Base-by-base conservation (phyloP, 2,888 invertebrate genomes). In the Tridacna crocea region DNA sequence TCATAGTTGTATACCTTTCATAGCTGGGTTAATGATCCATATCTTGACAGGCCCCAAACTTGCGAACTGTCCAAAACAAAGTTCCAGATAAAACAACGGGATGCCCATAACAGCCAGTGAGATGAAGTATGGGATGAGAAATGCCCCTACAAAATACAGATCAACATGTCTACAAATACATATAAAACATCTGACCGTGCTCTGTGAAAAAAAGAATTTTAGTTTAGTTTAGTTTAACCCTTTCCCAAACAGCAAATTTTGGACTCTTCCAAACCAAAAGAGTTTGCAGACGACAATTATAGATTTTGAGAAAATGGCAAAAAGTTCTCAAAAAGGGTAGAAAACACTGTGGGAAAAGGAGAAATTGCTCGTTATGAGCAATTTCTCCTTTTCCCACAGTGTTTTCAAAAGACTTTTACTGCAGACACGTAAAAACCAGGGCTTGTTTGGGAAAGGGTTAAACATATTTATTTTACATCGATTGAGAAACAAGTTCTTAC, bases 51-150 rank as follows among this genome's bases (percentile, higher is more conserved):
- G 93, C 13, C 93, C 92, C 3, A 88, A 83, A 73, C 90, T 91
- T 55, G 91, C 88, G 61, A 91, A 92, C 87, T 92, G 92, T 51
- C 92, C 92, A 63, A 92, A 88, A 27, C 88, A 84, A n/a, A 92
- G 80, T 76, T 92, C 92, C 84, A 92, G 78, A 75, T 90, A 91
- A 83, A 93, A 92, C 22, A 93, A 78, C 0, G 93, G 93, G 19
- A 93, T 90, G 13, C 93, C 93, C 85, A 92, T 85, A 48, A 91
- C 80, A 0, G 90, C 70, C 47, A 92, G 88, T 26, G 89, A 88
- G 65, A 90, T 82, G 78, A 89, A 84, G 72, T 91, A 91, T 0
- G 91, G 92, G 17, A 92, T 88, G 17, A 92, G 83, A 72, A 92
- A 92, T 1, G 91, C 91, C 12, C 91, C 92, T 92, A 77, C 12